A percentile compares a stretch with the other conserved stretches of the same genome.
phyloP scores from a whole-genome alignment of 2,888 invertebrate genomes.

The Bunonema sp. region DNA sequence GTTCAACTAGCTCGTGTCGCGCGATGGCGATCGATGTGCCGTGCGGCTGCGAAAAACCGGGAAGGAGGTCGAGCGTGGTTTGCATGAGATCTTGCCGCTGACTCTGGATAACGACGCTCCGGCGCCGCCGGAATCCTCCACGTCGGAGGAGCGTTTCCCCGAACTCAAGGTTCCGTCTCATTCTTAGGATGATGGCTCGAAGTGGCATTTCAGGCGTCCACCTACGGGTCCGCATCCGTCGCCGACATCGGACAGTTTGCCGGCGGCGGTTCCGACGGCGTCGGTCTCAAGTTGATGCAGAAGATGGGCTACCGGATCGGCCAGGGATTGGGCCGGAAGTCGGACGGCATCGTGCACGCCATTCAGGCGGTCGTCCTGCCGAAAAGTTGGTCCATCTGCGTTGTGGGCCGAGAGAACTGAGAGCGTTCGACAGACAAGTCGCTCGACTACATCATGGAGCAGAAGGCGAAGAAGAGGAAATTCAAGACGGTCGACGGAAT shows the following conservation, averaged over 20 bases:
- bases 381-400: slow-evolving; percentile 10
- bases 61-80: slow-evolving; percentile 10
- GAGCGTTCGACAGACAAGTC: slow-evolving; percentile 10
- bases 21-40: too few species aligned
- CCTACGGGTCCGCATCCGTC: too few species aligned
- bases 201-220: too few species aligned
- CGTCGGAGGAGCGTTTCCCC: too few species aligned
- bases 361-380: slow-evolving; percentile 16
- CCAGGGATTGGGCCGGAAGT: slow-evolving; percentile 18
- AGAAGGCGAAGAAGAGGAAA: slow-evolving; percentile 8
- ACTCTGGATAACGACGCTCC: too few species aligned
- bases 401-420: neutral
- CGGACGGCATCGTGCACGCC: slow-evolving; percentile 23
- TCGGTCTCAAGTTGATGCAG: slow-evolving; percentile 20
- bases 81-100: too few species aligned
- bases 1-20: too few species aligned
- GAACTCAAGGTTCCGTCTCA: too few species aligned
- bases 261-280: too few species aligned
- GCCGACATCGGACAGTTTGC: too few species aligned
- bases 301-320: slow-evolving; percentile 22
- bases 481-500: slow-evolving; percentile 1
- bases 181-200: too few species aligned
- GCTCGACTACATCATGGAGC: slow-evolving; percentile 10
- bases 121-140: too few species aligned
- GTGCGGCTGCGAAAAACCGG: slow-evolving; percentile 14